Conservation (phyloP, 2,888 invertebrate genomes). For the Mythimna pallens region DNA sequence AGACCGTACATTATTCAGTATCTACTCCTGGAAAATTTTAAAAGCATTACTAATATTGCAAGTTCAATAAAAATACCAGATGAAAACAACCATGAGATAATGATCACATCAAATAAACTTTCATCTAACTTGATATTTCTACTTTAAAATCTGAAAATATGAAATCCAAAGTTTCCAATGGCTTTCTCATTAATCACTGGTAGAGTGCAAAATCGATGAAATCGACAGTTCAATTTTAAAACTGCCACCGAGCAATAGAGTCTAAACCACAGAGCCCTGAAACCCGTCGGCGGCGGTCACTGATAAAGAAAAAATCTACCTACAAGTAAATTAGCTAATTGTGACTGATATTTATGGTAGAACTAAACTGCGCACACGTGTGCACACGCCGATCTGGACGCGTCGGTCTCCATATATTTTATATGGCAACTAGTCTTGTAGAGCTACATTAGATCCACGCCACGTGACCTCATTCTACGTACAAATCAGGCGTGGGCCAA, state of each 20-base stretch:
- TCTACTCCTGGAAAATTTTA: neutral
- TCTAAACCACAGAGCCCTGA: neutral
- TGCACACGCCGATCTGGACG: too few relatives aligned
- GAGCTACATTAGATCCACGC: too few relatives aligned
- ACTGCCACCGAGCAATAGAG: constrained; percentile 49
- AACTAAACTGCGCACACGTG: too few relatives aligned
- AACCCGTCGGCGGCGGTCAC: too few relatives aligned
- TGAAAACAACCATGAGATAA: neutral
- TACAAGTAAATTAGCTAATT: neutral
- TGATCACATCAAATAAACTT: constrained; percentile 26
- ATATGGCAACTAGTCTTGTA: too few relatives aligned
- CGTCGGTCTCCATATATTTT: too few relatives aligned
- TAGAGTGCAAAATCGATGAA: constrained; percentile 46
- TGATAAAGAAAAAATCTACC: neutral
- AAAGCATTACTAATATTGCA: neutral
- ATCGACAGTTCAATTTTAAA: constrained; percentile 62
- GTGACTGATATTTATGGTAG: too few relatives aligned
- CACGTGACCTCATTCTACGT: too few relatives aligned
- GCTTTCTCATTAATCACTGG: constrained; percentile 55
- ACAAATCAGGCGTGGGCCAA: too few relatives aligned
- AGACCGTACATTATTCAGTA: neutral
- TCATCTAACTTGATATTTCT: constrained; percentile 21
- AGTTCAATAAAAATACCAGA: neutral
- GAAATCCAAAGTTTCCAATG: constrained; percentile 25
- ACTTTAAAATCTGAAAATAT: constrained; percentile 38